These are phyloP conservation scores for Catagonus wagneri DNA, from an alignment of 2,113 vertebrate genomes.

Conservation along the genomic window DNA sequence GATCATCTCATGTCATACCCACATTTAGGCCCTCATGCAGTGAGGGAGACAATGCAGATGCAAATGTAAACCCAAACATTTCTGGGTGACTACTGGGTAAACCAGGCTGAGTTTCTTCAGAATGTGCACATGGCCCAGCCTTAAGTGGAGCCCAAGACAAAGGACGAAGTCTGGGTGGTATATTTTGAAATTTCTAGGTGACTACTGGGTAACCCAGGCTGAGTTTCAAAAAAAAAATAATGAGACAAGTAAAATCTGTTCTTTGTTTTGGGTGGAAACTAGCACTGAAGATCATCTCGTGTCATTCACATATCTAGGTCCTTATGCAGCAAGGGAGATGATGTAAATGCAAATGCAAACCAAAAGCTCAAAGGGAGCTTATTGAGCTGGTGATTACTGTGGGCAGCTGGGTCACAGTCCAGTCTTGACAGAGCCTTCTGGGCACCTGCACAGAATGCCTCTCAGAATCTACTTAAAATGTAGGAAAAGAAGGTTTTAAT, in stretches of 20 bases:
- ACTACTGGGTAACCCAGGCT: no score
- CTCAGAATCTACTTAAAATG: not conserved
- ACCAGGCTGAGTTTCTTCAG: not conserved
- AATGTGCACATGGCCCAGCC: not conserved
- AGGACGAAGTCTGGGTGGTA: not conserved
- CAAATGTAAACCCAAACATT: not conserved
- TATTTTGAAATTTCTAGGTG: not conserved
- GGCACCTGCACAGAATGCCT: not conserved
- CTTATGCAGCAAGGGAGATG: no score
- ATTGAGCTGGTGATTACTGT: not conserved
- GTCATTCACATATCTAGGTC: not conserved
- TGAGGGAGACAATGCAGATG: not conserved
- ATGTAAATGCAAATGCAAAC: not conserved
- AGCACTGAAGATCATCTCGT: not conserved
- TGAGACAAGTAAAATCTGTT: constrained; percentile 16
- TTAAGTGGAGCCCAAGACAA: not conserved
- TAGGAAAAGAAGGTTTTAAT: not conserved
- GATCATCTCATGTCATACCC: not conserved
- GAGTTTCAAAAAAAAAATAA: no score
- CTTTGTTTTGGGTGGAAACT: constrained; percentile 67
- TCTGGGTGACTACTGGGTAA: not conserved
- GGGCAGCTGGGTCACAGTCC: not conserved
- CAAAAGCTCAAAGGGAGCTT: not conserved
- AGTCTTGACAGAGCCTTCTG: no score
- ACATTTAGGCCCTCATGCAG: not conserved